Base-by-base conservation (phyloP, 1,140 invertebrate species). In the Ceratoteleas bidentatus region DNA sequence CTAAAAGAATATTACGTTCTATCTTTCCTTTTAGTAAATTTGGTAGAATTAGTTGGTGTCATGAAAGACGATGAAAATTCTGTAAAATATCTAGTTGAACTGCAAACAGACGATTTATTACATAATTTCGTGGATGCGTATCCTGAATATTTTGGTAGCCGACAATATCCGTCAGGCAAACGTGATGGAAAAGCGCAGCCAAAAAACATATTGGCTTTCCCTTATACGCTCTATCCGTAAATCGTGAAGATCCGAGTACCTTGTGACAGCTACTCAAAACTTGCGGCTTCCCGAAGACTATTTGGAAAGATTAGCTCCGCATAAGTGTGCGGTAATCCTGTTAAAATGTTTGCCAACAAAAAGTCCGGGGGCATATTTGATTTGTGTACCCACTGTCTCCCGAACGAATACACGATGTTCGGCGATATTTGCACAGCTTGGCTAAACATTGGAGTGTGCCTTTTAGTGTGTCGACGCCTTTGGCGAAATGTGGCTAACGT, bases 321-420 rank as follows among this genome's bases (percentile, higher is more conserved):
- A 77, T 88, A 86, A 90, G 89, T 90, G 87, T 90, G 83, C 77
- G 83, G 83, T 90, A 91, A 90, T 91, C 88, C 89, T 85, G 90
- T 90, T 90, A 91, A 91, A 91, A 91, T 91, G 90, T 91, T 91
- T 91, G 87, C 89, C 72, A 87, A 89, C 85, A 88, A 86, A 83
- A 65, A 78, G 74, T 82, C 58, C 65, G 60, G 84, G 65, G 79
- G 82, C 80, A 81, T 74, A 81, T 84, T 79, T 80, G 84, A 87
- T 76, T 75, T 86, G 86, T 87, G 73, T 83, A 86, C 72, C 84
- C 84, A 79, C n/a, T 80, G 70, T 80, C 85, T 84, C 85, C 70
- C 61, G 64, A 36, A 49, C 68, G 76, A 78, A 81, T 88, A 86
- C 83, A 87, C 85, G 82, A 87, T 87, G 84, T 87, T 85, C 73